phyloP scores from a whole-genome alignment of 2,113 vertebrate genomes.

The Phyllostomus hastatus region DNA sequence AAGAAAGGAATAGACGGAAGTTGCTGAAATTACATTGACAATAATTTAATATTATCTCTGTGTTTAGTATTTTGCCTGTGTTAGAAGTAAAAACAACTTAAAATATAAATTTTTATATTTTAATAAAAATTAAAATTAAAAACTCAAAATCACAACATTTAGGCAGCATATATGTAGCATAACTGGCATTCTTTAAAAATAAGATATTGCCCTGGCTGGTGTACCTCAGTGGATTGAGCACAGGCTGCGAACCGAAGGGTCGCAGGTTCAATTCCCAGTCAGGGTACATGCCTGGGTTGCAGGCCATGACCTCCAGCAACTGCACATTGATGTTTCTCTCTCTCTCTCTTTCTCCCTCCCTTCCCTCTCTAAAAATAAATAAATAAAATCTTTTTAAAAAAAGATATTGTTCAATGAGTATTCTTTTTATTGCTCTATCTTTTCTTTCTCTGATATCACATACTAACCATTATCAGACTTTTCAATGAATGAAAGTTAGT shows the following conservation, averaged over 20 bases:
- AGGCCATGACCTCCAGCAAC: too few relatives aligned
- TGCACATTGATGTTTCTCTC: too few relatives aligned
- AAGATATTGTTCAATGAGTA: slow-evolving; percentile 39
- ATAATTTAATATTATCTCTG: not conserved
- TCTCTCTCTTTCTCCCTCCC: too few relatives aligned
- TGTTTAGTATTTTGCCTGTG: not conserved
- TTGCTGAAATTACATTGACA: not conserved
- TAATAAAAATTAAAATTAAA: not conserved
- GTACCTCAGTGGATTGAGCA: too few relatives aligned
- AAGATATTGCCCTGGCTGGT: not conserved
- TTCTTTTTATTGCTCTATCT: slow-evolving; percentile 15
- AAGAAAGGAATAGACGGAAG: not conserved
- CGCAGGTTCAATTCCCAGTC: too few relatives aligned
- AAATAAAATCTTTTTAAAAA: not conserved
- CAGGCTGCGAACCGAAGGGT: too few relatives aligned
- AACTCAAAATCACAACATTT: not conserved
- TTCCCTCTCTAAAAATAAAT: too few relatives aligned
- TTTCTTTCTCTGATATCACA: slow-evolving; percentile 40
- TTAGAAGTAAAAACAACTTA: slow-evolving; percentile 20
- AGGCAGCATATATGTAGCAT: not conserved
- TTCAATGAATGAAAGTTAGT: slow-evolving; percentile 29
- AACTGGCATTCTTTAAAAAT: slow-evolving; percentile 2
- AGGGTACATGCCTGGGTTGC: too few relatives aligned
- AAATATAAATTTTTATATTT: not conserved
- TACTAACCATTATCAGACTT: slow-evolving; percentile 43